Percentiles rank a stretch among this genome's conserved stretches.
Conservation (phyloP, 2,888 invertebrate species). For the Cephonodes hylas region DNA sequence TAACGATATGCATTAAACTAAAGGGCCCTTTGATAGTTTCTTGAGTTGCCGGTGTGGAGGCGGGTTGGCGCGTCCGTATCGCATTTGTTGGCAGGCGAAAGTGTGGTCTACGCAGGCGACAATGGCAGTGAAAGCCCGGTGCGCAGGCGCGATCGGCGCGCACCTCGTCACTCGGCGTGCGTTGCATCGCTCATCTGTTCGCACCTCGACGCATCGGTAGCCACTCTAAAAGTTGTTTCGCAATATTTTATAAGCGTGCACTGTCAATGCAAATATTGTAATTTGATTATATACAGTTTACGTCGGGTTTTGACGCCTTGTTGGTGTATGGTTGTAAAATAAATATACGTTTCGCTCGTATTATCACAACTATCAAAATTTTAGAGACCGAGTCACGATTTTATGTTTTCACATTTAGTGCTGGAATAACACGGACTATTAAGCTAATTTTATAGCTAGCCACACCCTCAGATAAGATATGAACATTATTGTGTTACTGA, state of each 20-base stretch:
- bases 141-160: conserved; percentile 36
- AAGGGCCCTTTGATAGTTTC: not conserved
- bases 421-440: not conserved
- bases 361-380: not conserved
- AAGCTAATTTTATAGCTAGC: no score
- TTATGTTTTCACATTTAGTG: not conserved
- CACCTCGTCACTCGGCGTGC: conserved; percentile 43
- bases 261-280: conserved; percentile 21
- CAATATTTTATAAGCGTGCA: conserved; percentile 15
- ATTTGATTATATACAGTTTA: not conserved
- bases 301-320: not conserved
- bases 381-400: not conserved
- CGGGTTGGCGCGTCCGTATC: conserved; percentile 3
- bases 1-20: not conserved
- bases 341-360: not conserved
- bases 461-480: no score
- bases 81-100: conserved; percentile 43
- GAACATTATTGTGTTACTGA: no score
- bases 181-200: conserved; percentile 39
- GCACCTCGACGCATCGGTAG: conserved; percentile 31
- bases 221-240: conserved; percentile 21
- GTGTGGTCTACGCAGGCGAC: conserved; percentile 47
- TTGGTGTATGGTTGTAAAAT: not conserved
- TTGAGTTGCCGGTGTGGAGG: not conserved
- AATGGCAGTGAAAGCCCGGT: conserved; percentile 61